Base-by-base conservation (phyloP, 2,113 vertebrate species). In the Pedionomus torquatus region DNA sequence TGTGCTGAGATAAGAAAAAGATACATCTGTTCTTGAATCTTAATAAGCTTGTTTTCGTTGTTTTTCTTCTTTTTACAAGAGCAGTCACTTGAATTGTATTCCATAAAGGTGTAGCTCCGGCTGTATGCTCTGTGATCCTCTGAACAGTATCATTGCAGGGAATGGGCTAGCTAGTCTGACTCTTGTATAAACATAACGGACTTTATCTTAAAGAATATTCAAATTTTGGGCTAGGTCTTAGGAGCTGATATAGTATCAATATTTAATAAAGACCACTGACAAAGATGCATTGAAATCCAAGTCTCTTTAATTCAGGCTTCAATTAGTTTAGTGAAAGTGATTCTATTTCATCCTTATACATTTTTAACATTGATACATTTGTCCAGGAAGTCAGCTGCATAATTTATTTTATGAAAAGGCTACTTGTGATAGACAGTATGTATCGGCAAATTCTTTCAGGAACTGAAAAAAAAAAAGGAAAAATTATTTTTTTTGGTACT, bases 281-380 rank as follows among this genome's bases (percentile, higher is more conserved):
- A 65, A 43, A 65, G 63, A 65, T 43, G 63, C 63, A 65, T 65
- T 65, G 63, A 65, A 65, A 65, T 43, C 39, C 28, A 65, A 31
- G 13, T 65, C 28, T 21, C 28, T 43, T 41, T 43, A 43, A 21
- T 43, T 65, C 63, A 43, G 39, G 63, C 28, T 65, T 65, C 63
- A 41, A 31, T 43, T 65, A 30, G 65, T 84, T 89, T 78, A 74
- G 46, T 37, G 23, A 64, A 92, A 90, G 85, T 71, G 70, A 84
- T 96, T 90, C 74, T 84, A 0, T 83, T 95, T 96, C 89, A 83
- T 91, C 35, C 86, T 95, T 92, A 88, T 72, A 71, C 75, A 92
- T 93, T 90, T 97, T 95, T 91, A 96, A 94, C 68, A 55, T 83
- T 83, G 75, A 92, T 92, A 71, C 39, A 64, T 87, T 96, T 95